phyloP scores from a whole-genome alignment of 92 coral and sea anemone genomes.

The Galaxea fascicularis region DNA sequence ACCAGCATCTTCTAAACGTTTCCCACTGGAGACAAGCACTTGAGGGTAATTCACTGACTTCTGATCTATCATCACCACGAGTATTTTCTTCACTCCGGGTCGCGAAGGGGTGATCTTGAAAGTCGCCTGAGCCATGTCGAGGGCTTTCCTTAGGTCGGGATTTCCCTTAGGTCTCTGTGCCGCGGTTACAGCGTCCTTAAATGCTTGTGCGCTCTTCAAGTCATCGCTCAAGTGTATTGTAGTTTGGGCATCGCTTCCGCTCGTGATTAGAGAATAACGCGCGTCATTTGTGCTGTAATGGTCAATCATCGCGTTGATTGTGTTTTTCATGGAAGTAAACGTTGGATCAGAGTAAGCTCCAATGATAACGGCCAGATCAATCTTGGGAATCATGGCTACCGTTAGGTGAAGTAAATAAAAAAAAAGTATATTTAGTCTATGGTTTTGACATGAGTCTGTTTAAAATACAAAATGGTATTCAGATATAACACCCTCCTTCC shows the following conservation, averaged over 20 bases:
- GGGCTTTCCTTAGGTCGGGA: slow-evolving; percentile 66
- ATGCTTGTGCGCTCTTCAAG: slow-evolving; percentile 13
- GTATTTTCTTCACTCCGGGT: slow-evolving; percentile 60
- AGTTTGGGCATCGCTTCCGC: slow-evolving; percentile 52
- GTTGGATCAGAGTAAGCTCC: slow-evolving; percentile 67
- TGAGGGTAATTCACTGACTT: slow-evolving; percentile 54
- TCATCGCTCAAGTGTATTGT: slow-evolving; percentile 60
- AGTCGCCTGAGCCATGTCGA: slow-evolving; percentile 48
- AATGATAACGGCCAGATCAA: slow-evolving; percentile 70
- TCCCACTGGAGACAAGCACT: slow-evolving; percentile 39
- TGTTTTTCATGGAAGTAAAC: slow-evolving; percentile 63
- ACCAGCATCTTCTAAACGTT: slow-evolving; percentile 58
- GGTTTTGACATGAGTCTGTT: neutral
- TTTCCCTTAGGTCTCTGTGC: slow-evolving; percentile 53
- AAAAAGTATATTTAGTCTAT: neutral
- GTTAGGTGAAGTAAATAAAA: neutral
- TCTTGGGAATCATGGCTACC: slow-evolving; percentile 17
- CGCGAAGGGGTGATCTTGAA: slow-evolving; percentile 62
- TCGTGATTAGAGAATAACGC: slow-evolving; percentile 66
- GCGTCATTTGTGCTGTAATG: slow-evolving; percentile 58
- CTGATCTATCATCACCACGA: slow-evolving; percentile 69
- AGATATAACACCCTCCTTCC: neutral
- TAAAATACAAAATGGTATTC: too few relatives aligned
- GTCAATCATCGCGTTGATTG: slow-evolving; percentile 56
- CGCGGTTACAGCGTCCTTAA: slow-evolving; percentile 23